Evolutionary conservation across 2,888 invertebrate genomes (phyloP), one percentile per base, ranked within the genome.

Genomic region (Papilio demoleus): DNA sequence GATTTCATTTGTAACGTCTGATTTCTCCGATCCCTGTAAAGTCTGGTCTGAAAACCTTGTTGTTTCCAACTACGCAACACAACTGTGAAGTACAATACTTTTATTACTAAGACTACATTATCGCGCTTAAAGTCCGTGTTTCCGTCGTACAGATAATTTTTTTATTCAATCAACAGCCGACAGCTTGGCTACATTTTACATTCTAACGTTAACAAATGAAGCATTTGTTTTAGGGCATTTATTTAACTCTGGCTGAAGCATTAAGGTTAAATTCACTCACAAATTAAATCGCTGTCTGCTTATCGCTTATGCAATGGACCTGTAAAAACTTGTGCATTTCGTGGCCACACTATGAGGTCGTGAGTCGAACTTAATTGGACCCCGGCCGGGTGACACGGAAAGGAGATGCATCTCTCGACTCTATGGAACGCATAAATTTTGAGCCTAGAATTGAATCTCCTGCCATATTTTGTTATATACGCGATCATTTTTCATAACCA

Each of bases 311-410:
- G 36, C 14, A n/a, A n/a, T n/a, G n/a, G n/a, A n/a, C n/a, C n/a
- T 1, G 40, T 9, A 22, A 50, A 53, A 65, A 71, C 71, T 73
- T 81, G 84, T 83, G 71, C 8, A 63, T 71, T 79, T 77, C 58
- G 40, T 72, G 77, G 87, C 88, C 81, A 80, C 60, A 71, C 73
- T 64, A 70, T 72, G 84, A 89, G 92, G 92, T 92, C 92, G 92
- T 92, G 92, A 90, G 92, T 85, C 85, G 85, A 87, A 90, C 88
- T 90, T 92, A 92, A 92, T 92, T 92, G 92, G 90, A 85, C 86
- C 85, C 84, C 82, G 87, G 87, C 87, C 85, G 89, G 88, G 86
- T 90, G 91, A 91, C 91, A 91, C 86, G 88, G 87, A 86, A 85
- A 88, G 88, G 90, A 90, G 91, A 92, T 91, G 90, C 90, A 92